Conservation (phyloP, 2,797 vertebrate species). For the Tinamus major region DNA sequence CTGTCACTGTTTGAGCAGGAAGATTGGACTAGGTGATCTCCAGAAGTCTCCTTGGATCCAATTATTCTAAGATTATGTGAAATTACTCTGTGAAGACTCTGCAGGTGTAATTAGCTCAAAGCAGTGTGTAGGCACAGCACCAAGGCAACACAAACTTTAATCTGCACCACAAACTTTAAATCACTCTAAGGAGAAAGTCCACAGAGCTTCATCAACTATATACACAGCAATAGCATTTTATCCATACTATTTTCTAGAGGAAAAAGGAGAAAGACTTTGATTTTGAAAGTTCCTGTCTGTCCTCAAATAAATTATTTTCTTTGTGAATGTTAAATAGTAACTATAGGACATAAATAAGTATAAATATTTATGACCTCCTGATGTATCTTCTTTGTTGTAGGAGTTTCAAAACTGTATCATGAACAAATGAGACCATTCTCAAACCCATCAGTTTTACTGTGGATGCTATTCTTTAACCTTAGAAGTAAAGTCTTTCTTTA, state of each 20-base stretch:
- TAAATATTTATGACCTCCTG: background rate
- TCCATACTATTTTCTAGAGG: background rate
- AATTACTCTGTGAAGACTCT: background rate
- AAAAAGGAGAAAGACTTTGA: background rate
- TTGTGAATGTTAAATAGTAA: background rate
- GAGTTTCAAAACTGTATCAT: background rate
- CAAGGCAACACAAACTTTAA: background rate
- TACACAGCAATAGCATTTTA: background rate
- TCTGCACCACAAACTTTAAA: background rate
- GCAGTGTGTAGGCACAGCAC: background rate
- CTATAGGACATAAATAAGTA: no score
- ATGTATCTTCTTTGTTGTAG: background rate
- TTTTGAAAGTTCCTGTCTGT: background rate
- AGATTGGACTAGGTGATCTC: no score
- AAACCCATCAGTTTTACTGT: background rate
- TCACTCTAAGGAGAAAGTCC: background rate
- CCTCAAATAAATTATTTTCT: background rate
- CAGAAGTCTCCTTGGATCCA: background rate
- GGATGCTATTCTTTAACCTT: background rate
- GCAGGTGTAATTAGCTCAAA: background rate
- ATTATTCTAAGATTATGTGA: background rate
- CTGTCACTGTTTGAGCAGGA: no score
- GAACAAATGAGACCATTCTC: background rate
- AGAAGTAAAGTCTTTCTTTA: no score
- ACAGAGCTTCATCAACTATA: background rate